Percentiles rank a stretch among this genome's conserved stretches.
These are phyloP conservation scores for Tauraco erythrolophus DNA, from an alignment of 2,113 vertebrate genomes.

Conservation along the genomic window DNA sequence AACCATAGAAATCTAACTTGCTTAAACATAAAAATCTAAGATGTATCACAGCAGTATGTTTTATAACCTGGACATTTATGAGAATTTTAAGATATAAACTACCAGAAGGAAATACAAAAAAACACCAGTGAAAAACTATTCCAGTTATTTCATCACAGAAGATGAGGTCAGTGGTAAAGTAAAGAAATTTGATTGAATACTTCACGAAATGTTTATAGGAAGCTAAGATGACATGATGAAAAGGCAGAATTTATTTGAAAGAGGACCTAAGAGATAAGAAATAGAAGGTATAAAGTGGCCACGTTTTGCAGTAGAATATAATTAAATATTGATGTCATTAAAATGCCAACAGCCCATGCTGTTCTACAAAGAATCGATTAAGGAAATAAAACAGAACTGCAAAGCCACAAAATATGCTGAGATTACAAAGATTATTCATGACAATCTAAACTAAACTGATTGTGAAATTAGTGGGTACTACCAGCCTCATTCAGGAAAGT, in stretches of 20 bases:
- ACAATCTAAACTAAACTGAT: background rate
- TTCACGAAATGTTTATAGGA: background rate
- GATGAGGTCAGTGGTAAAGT: background rate
- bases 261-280: background rate
- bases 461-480: background rate
- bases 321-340: background rate
- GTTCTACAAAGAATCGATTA: background rate
- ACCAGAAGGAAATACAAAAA: background rate
- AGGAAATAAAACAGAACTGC: background rate
- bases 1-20: background rate
- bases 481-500: background rate
- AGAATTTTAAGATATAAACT: background rate
- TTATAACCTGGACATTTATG: background rate
- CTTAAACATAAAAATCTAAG: background rate
- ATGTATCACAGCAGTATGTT: background rate
- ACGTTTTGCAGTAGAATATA: background rate
- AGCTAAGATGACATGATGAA: background rate
- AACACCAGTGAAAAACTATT: background rate
- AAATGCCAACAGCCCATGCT: background rate
- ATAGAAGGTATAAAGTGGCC: background rate
- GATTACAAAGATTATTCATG: background rate
- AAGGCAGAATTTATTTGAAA: background rate
- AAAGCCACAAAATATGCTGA: background rate
- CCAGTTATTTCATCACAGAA: background rate
- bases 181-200: fast-evolving